phyloP scores from a whole-genome alignment of 2,797 vertebrate genomes.

The Melanitta fusca region DNA sequence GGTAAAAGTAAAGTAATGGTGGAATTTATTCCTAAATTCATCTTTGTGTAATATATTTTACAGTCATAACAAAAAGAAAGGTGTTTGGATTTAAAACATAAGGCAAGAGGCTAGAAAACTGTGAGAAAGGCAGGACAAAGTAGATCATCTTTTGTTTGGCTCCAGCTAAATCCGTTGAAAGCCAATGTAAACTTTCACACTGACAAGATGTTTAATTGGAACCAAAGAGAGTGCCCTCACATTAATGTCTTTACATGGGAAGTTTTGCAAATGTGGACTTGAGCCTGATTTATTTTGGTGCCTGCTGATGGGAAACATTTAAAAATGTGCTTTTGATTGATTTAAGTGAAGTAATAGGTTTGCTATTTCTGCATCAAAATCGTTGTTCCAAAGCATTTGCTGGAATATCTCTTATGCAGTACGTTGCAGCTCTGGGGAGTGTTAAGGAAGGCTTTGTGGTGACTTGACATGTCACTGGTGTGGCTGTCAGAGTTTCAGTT shows the following conservation, averaged over 20 bases:
- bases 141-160: background rate
- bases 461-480: background rate
- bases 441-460: constrained; percentile 14
- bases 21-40: background rate
- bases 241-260: background rate
- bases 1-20: background rate
- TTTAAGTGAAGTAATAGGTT: background rate
- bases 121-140: background rate
- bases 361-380: background rate
- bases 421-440: background rate
- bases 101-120: background rate
- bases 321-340: constrained; percentile 10
- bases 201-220: background rate
- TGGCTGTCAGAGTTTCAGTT: constrained; percentile 18
- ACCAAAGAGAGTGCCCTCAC: background rate
- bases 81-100: background rate
- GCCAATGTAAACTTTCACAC: background rate
- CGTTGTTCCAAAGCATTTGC: background rate
- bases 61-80: background rate
- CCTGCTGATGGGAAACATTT: background rate
- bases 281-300: background rate
- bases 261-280: background rate
- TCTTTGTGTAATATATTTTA: background rate
- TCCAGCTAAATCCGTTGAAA: background rate
- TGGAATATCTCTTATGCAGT: background rate